These are phyloP conservation scores for Sus scrofa DNA, from an alignment of 2,113 vertebrate genomes.

Conservation along the genomic window DNA sequence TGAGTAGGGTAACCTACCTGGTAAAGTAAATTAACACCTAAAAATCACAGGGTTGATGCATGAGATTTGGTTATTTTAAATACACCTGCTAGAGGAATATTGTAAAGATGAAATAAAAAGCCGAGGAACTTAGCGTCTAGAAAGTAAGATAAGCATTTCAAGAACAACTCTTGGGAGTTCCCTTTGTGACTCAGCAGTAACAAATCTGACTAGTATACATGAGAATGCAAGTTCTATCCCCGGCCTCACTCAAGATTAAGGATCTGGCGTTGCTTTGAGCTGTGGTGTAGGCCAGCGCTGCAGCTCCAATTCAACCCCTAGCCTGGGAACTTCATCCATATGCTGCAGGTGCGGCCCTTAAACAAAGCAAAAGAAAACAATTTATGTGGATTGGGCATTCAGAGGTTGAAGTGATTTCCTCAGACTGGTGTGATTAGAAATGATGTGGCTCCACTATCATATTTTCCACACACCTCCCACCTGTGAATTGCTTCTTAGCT, in stretches of 20 bases:
- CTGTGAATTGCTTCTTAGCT: neutral
- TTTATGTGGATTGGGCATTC: neutral
- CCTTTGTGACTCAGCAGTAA: too few relatives aligned
- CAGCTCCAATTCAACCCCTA: too few relatives aligned
- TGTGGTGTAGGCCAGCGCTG: too few relatives aligned
- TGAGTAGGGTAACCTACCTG: neutral
- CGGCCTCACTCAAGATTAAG: too few relatives aligned
- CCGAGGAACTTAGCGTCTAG: neutral
- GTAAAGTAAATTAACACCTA: neutral
- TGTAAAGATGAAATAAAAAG: slow-evolving; percentile 3
- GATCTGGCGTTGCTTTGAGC: too few relatives aligned
- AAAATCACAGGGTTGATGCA: neutral
- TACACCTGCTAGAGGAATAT: neutral
- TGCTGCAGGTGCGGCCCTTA: too few relatives aligned
- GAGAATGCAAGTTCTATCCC: too few relatives aligned
- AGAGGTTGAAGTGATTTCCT: neutral
- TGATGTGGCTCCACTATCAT: neutral
- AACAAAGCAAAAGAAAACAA: too few relatives aligned
- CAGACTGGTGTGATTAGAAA: neutral
- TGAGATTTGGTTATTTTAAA: neutral
- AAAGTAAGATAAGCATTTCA: neutral
- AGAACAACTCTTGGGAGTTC: neutral
- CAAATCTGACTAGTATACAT: too few relatives aligned
- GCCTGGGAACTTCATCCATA: too few relatives aligned
- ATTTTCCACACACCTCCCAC: neutral